A percentile compares a stretch with the other conserved stretches of the same genome.
Conservation (phyloP, 2,797 vertebrate genomes). For the Fistularia tabacaria region DNA sequence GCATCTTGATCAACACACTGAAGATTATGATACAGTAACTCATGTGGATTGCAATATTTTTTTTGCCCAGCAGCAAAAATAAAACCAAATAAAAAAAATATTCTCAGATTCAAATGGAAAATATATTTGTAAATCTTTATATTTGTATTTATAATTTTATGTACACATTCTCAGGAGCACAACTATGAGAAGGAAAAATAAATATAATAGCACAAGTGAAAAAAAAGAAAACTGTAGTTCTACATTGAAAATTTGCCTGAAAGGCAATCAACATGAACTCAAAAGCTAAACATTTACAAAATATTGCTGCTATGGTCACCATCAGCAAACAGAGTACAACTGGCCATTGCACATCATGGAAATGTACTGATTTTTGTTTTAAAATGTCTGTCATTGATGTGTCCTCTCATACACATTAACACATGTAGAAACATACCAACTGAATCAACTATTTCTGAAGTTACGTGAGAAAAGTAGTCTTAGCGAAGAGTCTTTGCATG, state of each 20-base stretch:
- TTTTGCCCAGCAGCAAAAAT: constrained; percentile 74
- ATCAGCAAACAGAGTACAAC: constrained; percentile 66
- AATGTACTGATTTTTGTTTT: constrained; percentile 52
- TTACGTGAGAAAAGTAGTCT: constrained; percentile 19
- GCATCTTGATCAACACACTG: constrained; percentile 61
- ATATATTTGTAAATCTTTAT: constrained; percentile 83
- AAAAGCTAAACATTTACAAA: constrained; percentile 68
- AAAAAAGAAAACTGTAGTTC: constrained; percentile 46
- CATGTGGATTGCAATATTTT: constrained; percentile 60
- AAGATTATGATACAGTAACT: constrained; percentile 67
- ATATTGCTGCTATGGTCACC: constrained; percentile 74
- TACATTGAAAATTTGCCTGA: constrained; percentile 54
- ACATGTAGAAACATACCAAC: constrained; percentile 40
- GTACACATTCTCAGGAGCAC: constrained; percentile 74
- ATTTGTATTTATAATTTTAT: constrained; percentile 82
- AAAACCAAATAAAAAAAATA: constrained; percentile 79
- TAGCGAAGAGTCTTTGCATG: constrained; percentile 33
- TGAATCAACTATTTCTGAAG: constrained; percentile 29
- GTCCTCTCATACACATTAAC: constrained; percentile 41
- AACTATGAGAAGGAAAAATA: constrained; percentile 64
- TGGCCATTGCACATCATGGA: constrained; percentile 70
- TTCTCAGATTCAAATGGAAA: constrained; percentile 80
- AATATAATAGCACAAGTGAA: constrained; percentile 64
- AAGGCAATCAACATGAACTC: constrained; percentile 74
- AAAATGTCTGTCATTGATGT: constrained; percentile 45